Base-by-base conservation (phyloP, 2,888 invertebrate genomes). In the Cartodere bifasciata region DNA sequence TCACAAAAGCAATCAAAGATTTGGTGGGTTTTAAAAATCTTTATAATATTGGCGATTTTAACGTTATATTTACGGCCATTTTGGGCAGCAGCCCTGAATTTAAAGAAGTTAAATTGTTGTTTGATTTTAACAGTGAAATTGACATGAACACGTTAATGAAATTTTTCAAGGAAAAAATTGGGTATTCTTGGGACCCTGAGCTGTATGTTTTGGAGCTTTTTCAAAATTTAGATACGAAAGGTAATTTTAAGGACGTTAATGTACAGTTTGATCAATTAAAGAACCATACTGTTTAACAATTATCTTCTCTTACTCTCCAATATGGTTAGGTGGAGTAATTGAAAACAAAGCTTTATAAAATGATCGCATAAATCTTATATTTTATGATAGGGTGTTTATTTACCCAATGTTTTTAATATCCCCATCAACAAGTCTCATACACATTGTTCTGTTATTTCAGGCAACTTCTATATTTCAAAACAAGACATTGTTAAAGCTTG, bases 181-280 rank as follows among this genome's bases (percentile, higher is more conserved):
- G 16, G 2, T 16, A 23, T 12, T 24, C 21, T 11, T 34, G 34
- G 29, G 34, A 34, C 10, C 26, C 34, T 5, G 34, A 34, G 21
- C 20, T 34, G 25, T 29, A 34, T 9, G 34, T 27, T 1, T 12
- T 34, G 16, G 34, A 34, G 13, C 10, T 34, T 5, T 34, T 34
- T 21, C 24, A 34, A 26, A 29, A 24, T 25, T 20, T 34, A 9
- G 34, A 34, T 14, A 23, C 22, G n/a, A 34, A 29, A 4, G 28
- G 28, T 28, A 20, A 28, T 3, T 7, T n/a, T n/a, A n/a, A n/a
- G n/a, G n/a, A n/a, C n/a, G n/a, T n/a, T n/a, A n/a, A n/a, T n/a
- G n/a, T n/a, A n/a, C n/a, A n/a, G n/a, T n/a, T n/a, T n/a, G n/a
- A n/a, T n/a, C n/a, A n/a, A n/a, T n/a, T n/a, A n/a, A n/a, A n/a